A percentile compares a stretch with the other conserved stretches of the same genome.
phyloP scores from a whole-genome alignment of 2,113 vertebrate species.

The Spermophilus dauricus region DNA sequence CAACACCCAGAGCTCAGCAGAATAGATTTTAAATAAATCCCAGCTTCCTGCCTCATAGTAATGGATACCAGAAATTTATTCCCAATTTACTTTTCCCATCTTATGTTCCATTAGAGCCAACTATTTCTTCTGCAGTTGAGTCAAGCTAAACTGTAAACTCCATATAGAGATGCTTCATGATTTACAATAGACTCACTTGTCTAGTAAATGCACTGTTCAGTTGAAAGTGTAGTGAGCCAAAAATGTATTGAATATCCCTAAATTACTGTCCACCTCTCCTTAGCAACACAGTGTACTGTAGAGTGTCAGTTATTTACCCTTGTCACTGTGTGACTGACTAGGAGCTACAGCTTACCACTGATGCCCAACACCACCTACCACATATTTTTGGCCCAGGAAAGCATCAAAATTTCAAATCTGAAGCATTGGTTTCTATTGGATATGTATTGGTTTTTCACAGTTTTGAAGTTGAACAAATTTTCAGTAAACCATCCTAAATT shows the following conservation, averaged over 20 bases:
- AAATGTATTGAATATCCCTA: neutral
- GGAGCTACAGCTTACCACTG: neutral
- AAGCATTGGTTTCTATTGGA: neutral
- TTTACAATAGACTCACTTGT: too few species aligned
- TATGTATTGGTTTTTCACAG: neutral
- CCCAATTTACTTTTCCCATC: too few species aligned
- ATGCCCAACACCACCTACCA: neutral
- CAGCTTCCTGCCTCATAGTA: too few species aligned
- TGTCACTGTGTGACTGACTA: neutral
- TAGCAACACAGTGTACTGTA: neutral
- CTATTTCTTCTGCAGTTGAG: too few species aligned
- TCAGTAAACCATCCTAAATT: neutral
- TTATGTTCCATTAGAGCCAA: too few species aligned
- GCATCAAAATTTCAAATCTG: neutral
- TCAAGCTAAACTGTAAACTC: too few species aligned
- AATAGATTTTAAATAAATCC: too few species aligned
- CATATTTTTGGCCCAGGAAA: neutral
- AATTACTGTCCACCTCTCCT: neutral
- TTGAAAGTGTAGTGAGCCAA: neutral
- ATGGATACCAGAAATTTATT: too few species aligned
- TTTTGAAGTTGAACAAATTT: neutral
- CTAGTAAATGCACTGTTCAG: neutral
- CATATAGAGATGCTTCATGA: too few species aligned
- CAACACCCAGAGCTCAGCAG: too few species aligned
- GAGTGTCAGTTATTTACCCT: neutral